A percentile compares a stretch with the other conserved stretches of the same genome.
Conservation (phyloP, 2,797 vertebrate species). For the Eurystomus glaucurus region DNA sequence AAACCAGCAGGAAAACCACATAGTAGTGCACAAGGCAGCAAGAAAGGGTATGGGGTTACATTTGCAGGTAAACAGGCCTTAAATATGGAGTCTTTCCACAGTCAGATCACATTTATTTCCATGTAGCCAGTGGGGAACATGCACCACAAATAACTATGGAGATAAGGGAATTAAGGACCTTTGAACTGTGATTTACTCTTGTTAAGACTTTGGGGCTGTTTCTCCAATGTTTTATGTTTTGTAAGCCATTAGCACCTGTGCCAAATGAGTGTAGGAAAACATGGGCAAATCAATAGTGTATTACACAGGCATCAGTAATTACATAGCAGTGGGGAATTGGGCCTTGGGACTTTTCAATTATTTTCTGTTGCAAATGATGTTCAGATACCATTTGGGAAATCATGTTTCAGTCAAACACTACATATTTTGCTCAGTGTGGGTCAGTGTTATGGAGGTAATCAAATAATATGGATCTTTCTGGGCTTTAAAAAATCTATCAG, state of each 20-base stretch:
- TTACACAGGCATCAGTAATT: slow-evolving; percentile 58
- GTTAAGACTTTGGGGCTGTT: slow-evolving; percentile 13
- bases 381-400: slow-evolving; percentile 56
- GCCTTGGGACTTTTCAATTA: slow-evolving; percentile 43
- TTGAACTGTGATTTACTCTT: slow-evolving; percentile 5
- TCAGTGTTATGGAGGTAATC: slow-evolving; percentile 14
- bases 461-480: slow-evolving; percentile 36
- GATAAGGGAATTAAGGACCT: background rate
- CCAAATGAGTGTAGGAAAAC: slow-evolving; percentile 40
- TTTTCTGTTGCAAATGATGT: slow-evolving; percentile 49
- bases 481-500: background rate
- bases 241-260: slow-evolving; percentile 29
- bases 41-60: background rate
- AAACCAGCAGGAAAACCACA: background rate
- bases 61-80: background rate
- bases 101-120: background rate
- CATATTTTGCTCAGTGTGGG: background rate
- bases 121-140: fast-evolving
- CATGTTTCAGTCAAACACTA: slow-evolving; percentile 30
- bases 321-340: slow-evolving; percentile 27
- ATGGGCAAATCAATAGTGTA: slow-evolving; percentile 30
- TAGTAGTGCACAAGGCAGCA: background rate
- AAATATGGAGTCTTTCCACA: background rate
- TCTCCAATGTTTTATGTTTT: background rate
- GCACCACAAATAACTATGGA: background rate